Evolutionary conservation across 2,113 vertebrate genomes (phyloP).

Genomic region (Pelecanoides urinatrix): DNA sequence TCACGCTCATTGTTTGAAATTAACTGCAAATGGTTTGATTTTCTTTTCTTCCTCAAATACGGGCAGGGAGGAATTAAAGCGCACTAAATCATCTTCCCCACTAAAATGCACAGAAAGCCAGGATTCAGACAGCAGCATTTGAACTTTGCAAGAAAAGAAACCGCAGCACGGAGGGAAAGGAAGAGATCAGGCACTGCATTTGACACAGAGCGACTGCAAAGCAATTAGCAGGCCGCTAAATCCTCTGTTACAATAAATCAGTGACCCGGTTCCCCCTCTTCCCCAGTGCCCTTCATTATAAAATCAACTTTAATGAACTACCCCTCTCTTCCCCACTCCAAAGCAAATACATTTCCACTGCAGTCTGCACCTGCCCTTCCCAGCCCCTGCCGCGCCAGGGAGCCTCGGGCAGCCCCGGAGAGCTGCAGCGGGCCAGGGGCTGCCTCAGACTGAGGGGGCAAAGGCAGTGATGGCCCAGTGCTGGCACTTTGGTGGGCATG

Average conservation of each 20-base stretch:
- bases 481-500: not conserved
- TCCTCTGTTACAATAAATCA: slow-evolving; percentile 45
- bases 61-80: slow-evolving; percentile 12
- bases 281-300: slow-evolving; percentile 46
- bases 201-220: slow-evolving; percentile 29
- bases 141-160: slow-evolving; percentile 4
- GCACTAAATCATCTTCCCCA: not conserved
- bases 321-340: not conserved
- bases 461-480: not conserved
- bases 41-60: slow-evolving; percentile 21
- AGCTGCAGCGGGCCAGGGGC: not conserved
- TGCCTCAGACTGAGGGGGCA: not conserved
- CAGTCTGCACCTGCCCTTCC: slow-evolving; percentile 49
- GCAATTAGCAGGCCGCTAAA: slow-evolving; percentile 64
- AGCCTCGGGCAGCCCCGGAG: not conserved
- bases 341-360: not conserved
- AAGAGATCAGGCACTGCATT: not conserved
- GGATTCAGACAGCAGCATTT: not conserved
- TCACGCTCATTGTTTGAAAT: slow-evolving; percentile 42
- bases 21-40: slow-evolving; percentile 45
- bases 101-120: not conserved
- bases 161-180: not conserved
- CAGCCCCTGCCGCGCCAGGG: not conserved
- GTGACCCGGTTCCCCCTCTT: slow-evolving; percentile 57
- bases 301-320: slow-evolving; percentile 63